phyloP scores from a whole-genome alignment of 64 coral and sea anemone genomes.

The Catalaphyllia jardinei region DNA sequence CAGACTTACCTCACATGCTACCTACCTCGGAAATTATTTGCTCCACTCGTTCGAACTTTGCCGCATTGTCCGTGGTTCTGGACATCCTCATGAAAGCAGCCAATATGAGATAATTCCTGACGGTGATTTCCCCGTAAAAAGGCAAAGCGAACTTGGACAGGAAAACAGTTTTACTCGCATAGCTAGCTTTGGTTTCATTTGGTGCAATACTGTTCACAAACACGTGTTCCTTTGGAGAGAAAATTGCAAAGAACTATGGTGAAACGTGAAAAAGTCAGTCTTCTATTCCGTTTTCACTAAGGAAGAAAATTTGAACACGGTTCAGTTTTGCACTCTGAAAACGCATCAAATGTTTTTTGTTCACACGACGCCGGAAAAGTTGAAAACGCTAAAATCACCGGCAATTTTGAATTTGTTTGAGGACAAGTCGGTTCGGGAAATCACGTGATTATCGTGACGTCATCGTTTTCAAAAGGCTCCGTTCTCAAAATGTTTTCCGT shows the following conservation, averaged over 20 bases:
- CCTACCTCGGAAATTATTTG: slow-evolving; percentile 21
- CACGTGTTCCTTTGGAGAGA: slow-evolving; percentile 4
- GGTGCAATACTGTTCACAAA: not conserved
- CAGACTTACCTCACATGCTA: not conserved
- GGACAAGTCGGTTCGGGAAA: too few species aligned
- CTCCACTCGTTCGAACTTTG: not conserved
- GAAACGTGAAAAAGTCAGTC: not conserved
- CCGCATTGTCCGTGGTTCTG: not conserved
- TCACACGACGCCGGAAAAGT: too few species aligned
- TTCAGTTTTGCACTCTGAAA: too few species aligned
- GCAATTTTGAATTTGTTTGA: too few species aligned
- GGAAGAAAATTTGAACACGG: not conserved
- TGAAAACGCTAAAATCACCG: too few species aligned
- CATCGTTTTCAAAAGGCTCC: too few species aligned
- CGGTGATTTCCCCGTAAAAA: not conserved
- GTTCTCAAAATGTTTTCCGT: too few species aligned
- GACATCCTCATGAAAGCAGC: not conserved
- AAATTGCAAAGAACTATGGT: not conserved
- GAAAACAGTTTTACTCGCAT: not conserved
- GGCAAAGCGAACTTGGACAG: not conserved
- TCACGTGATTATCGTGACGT: too few species aligned
- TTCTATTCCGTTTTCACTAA: not conserved
- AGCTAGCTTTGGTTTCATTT: not conserved
- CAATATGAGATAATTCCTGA: not conserved
- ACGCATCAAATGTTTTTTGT: too few species aligned